Evolutionary conservation across 1,140 invertebrate species (phyloP).

Genomic region (Glomeris maerens): DNA sequence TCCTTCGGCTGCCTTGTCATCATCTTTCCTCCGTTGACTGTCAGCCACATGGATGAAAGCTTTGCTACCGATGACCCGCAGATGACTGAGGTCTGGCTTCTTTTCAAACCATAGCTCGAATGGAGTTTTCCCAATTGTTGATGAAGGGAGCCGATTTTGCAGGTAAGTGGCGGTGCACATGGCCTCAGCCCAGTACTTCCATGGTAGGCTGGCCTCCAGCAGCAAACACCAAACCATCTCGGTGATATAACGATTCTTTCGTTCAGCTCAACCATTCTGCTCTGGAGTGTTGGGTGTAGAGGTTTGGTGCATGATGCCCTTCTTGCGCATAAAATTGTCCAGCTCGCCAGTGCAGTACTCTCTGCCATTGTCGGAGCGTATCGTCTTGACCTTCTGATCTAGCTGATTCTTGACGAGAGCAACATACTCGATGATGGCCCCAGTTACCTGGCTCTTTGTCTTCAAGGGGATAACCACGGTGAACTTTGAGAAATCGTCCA

Average conservation of each 20-base stretch:
- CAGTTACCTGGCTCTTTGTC: neutral
- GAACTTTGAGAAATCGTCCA: neutral
- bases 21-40: constrained; percentile 18
- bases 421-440: neutral
- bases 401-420: constrained; percentile 17
- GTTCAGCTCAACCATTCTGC: constrained; percentile 21
- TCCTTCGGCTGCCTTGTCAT: neutral
- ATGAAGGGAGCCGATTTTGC: constrained; percentile 31
- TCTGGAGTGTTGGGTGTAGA: constrained; percentile 18
- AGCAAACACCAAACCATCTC: constrained; percentile 17
- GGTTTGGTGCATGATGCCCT: constrained; percentile 18
- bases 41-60: constrained; percentile 30
- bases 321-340: constrained; percentile 6
- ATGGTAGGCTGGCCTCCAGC: constrained; percentile 14
- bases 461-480: neutral
- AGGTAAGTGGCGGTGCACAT: constrained; percentile 25
- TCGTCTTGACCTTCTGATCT: constrained; percentile 23
- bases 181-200: constrained; percentile 16
- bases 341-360: constrained; percentile 21
- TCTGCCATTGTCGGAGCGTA: constrained; percentile 33
- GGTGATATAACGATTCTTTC: constrained; percentile 16
- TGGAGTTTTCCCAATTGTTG: constrained; percentile 28
- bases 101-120: constrained; percentile 29
- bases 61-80: constrained; percentile 34
- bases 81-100: constrained; percentile 34